Evolutionary conservation across 37 sponge, comb jelly and placozoan genomes (phyloP), one percentile per base, ranked within the genome.

Genomic region (Cladorhizidae sp.): DNA sequence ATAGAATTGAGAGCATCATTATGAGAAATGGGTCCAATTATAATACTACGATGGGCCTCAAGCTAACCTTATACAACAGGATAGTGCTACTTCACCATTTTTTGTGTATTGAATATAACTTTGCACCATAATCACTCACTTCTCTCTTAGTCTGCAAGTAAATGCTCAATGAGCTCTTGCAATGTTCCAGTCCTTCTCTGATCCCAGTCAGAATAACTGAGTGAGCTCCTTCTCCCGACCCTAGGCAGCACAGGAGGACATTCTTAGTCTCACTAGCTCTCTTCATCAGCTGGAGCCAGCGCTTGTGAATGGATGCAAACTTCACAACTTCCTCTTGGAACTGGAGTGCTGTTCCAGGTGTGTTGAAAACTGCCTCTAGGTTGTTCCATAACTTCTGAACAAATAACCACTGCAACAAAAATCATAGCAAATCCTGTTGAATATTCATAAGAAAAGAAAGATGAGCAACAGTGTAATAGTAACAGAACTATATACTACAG

Each of bases 371-470:
- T 29, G 97, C 76, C 57, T 96, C 94, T 7, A 96, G 70, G 61
- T 85, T 86, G 33, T 83, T 79, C 97, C 97, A 96, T 58, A 87
- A 74, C 61, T 91, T 79, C 67, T 96, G 97, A 3, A 96, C 94
- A 15, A 58, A 39, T 50, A 96, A 75, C 97, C 97, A 96, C 90
- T 90, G 71, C 23, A 49, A 2, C n/a, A n/a, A 38, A 12, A 32
- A 37, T 37, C 5, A 9, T 69, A 11, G 14, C 11, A 69, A 11
- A 12, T 69, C 14, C 38, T 11, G 37, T 9, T 37, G 17, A 38
- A 69, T 39, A 69, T 41, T 37, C 8, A n/a, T 9, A 14, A 37
- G 41, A 54, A 69, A 14, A 37, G 17, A 37, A 39, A 23, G 11
- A 69, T 69, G 23, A 36, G 12, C 32, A 15, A 11, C 40, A 37